These are phyloP conservation scores for Eospalax fontanierii DNA, from an alignment of 2,797 vertebrate species.

Conservation along the genomic window DNA sequence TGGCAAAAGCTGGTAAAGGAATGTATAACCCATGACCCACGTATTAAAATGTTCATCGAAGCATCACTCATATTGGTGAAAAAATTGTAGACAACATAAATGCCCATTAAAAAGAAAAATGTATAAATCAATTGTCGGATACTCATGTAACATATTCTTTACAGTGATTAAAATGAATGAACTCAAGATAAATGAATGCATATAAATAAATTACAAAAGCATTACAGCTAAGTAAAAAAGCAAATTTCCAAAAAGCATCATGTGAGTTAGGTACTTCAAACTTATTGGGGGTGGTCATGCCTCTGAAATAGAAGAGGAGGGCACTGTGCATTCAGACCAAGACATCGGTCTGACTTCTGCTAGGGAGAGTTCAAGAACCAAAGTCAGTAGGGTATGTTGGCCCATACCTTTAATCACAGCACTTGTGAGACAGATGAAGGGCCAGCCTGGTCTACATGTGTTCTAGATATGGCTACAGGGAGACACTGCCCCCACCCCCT, in stretches of 20 bases:
- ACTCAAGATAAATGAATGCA: constrained; percentile 65
- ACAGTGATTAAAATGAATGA: constrained; percentile 75
- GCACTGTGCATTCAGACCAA: not conserved
- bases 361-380: not conserved
- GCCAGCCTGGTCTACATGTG: too few relatives aligned
- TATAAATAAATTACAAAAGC: constrained; percentile 64
- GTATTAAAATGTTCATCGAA: constrained; percentile 62
- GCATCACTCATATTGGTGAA: constrained; percentile 63
- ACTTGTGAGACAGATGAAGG: too few relatives aligned
- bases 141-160: constrained; percentile 57
- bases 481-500: too few relatives aligned
- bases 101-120: constrained; percentile 65
- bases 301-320: not conserved
- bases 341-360: not conserved
- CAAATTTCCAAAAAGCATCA: not conserved
- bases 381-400: not conserved
- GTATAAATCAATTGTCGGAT: constrained; percentile 63
- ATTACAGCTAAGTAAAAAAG: constrained; percentile 55
- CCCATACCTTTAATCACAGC: too few relatives aligned
- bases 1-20: not conserved
- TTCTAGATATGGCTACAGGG: too few relatives aligned
- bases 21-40: not conserved
- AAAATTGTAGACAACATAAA: constrained; percentile 67
- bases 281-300: too few relatives aligned
- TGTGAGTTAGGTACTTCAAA: constrained; percentile 18